Evolutionary conservation across 2,888 invertebrate genomes (phyloP).

Genomic region (Diplazon laetatorius): DNA sequence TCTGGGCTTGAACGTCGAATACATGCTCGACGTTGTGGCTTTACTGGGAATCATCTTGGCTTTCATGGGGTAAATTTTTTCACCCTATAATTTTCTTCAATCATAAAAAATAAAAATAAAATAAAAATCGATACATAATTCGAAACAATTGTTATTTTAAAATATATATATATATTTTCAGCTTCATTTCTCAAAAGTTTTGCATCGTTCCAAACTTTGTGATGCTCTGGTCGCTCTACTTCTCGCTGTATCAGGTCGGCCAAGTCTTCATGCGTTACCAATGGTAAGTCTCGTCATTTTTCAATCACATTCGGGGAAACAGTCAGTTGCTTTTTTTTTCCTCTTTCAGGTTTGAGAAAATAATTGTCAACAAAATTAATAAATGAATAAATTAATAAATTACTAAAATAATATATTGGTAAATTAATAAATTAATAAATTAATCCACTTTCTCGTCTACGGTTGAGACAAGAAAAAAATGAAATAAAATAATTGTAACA

Average conservation of each 20-base stretch:
- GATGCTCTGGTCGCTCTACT: constrained; percentile 88
- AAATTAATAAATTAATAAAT: too few relatives aligned
- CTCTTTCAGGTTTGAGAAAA: too few relatives aligned
- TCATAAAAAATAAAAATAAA: constrained; percentile 3
- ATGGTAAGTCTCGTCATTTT: too few relatives aligned
- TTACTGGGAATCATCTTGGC: constrained; percentile 87
- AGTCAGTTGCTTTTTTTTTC: too few relatives aligned
- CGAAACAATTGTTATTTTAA: constrained; percentile 5
- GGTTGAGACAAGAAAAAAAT: too few relatives aligned
- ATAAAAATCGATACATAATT: not conserved
- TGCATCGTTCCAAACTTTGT: constrained; percentile 86
- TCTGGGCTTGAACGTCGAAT: constrained; percentile 86
- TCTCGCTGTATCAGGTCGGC: constrained; percentile 90
- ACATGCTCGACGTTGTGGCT: constrained; percentile 88
- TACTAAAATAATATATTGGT: too few relatives aligned
- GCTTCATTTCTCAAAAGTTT: constrained; percentile 85
- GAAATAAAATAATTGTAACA: constrained; percentile 33
- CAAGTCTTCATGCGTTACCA: constrained; percentile 90
- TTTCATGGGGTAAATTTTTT: constrained; percentile 85
- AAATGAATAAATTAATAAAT: too few relatives aligned
- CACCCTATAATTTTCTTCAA: not conserved
- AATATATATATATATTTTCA: constrained; percentile 79
- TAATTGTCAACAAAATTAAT: too few relatives aligned
- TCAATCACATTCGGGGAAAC: too few relatives aligned
- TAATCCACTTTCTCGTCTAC: not conserved